Base-by-base conservation (phyloP, 2,888 invertebrate species). In the Trichacis sp. region DNA sequence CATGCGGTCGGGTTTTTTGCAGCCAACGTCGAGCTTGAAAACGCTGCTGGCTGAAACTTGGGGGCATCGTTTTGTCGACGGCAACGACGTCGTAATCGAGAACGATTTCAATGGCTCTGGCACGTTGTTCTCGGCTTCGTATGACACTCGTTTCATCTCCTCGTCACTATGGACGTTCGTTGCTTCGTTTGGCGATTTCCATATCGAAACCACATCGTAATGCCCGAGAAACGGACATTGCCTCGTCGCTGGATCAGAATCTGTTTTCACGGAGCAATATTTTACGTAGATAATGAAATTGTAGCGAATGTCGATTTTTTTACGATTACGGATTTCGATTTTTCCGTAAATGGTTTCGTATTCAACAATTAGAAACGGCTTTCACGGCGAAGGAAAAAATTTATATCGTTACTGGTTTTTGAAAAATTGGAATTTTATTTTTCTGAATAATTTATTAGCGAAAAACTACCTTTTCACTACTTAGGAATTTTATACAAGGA, bases 1-100 rank as follows among this genome's bases (percentile, higher is more conserved):
- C 81, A 82, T 82, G 43, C 81, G 75, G 68, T 82, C 81, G 38
- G 81, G 77, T 50, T 72, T 78, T 64, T 77, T 77, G 72, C 82
- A 82, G 49, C 82, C 82, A 66, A 82, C 81, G 68, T 81, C 81
- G 58, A 82, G 69, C 29, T 76, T 75, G 20, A 77, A 76, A 50
- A 80, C 72, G 52, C 75, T 78, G 38, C 74, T 76, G 47, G 77
- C 74, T 14, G 40, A 40, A 40, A 40, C 15, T 40, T 40, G 40
- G 24, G 72, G 76, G 56, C 82, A 82, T 8, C 76, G 77, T 17
- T 70, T 74, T 3, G 78, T 75, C 14, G 67, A 64, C 42, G 67
- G 42, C 17, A 75, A 74, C 36, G 80, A 75, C 50, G 77, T 71
- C 50, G 77, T 71, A 18, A 72, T 68, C 47, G 75, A 70, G 15